Evolutionary conservation across 2,888 invertebrate species (phyloP).

Genomic region (Podabrus alpinus): DNA sequence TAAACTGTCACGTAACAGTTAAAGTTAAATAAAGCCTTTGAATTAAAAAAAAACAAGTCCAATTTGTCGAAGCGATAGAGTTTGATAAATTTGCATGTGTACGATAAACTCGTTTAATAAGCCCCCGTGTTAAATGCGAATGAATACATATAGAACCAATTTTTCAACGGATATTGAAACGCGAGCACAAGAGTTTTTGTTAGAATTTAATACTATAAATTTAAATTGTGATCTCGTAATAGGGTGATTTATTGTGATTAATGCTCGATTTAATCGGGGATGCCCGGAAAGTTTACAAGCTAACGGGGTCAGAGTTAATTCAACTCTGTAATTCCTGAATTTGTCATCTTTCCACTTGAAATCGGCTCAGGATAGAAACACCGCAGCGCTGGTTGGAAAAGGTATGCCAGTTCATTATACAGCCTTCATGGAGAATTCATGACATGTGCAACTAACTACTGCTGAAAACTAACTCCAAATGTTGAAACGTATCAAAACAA

Average conservation of each 20-base stretch:
- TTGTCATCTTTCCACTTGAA: slow-evolving; percentile 45
- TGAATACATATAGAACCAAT: slow-evolving; percentile 32
- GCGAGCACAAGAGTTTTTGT: slow-evolving; percentile 27
- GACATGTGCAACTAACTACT: neutral
- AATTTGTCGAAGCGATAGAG: neutral
- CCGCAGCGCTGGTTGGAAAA: neutral
- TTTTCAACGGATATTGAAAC: slow-evolving; percentile 35
- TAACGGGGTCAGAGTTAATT: slow-evolving; percentile 46
- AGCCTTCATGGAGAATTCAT: neutral
- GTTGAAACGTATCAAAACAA: neutral
- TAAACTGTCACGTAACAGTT: neutral
- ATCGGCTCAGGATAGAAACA: slow-evolving; percentile 29
- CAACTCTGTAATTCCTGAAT: slow-evolving; percentile 48
- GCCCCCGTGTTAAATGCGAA: slow-evolving; percentile 25
- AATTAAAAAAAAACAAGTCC: neutral
- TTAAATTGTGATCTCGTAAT: slow-evolving; percentile 38
- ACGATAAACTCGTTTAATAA: slow-evolving; percentile 28
- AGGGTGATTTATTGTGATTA: slow-evolving; percentile 47
- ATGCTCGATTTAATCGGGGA: slow-evolving; percentile 46
- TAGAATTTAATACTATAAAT: slow-evolving; percentile 35
- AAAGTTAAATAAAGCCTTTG: neutral
- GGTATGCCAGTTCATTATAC: neutral
- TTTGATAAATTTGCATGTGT: slow-evolving; percentile 23
- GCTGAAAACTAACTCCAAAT: neutral
- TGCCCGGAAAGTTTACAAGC: slow-evolving; percentile 34